Conservation (phyloP, 2,888 invertebrate genomes). For the Pristionchus japonicus region DNA sequence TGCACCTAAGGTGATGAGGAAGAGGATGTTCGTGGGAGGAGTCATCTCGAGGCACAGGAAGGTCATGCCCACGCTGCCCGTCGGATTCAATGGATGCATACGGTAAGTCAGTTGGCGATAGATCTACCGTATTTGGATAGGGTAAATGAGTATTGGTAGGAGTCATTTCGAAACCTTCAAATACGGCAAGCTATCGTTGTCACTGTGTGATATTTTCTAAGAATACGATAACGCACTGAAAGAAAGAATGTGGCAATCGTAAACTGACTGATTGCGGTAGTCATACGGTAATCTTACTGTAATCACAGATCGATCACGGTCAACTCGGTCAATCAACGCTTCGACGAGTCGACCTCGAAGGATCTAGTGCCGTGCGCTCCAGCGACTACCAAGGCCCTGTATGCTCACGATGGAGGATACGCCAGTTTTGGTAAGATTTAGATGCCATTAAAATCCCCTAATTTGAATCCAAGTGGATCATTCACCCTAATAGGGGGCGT, state of each 20-base stretch:
- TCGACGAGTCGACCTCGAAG: constrained; percentile 51
- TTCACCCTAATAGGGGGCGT: too few species aligned
- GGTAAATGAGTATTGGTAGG: too few species aligned
- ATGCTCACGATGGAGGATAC: constrained; percentile 68
- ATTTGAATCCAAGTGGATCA: too few species aligned
- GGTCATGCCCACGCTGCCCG: constrained; percentile 59
- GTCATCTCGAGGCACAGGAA: constrained; percentile 70
- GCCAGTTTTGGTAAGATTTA: constrained; percentile 66
- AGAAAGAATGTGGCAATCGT: not conserved
- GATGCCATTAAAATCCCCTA: too few species aligned
- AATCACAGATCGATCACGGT: constrained; percentile 48
- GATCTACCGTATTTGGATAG: too few species aligned
- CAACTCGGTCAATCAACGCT: constrained; percentile 50
- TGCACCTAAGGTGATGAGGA: constrained; percentile 71
- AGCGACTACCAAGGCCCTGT: constrained; percentile 58
- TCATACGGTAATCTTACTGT: not conserved
- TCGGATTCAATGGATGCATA: constrained; percentile 70
- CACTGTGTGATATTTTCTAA: too few species aligned
- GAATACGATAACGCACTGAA: not conserved
- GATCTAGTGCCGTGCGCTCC: constrained; percentile 66
- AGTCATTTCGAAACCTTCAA: too few species aligned
- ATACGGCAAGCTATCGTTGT: too few species aligned
- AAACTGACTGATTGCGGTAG: too few species aligned
- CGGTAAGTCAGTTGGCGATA: constrained; percentile 43
- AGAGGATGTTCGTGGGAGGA: constrained; percentile 72